A percentile compares a stretch with the other conserved stretches of the same genome.
These are phyloP conservation scores for Tonatia bakeri DNA, from an alignment of 2,113 vertebrate species.

Conservation along the genomic window DNA sequence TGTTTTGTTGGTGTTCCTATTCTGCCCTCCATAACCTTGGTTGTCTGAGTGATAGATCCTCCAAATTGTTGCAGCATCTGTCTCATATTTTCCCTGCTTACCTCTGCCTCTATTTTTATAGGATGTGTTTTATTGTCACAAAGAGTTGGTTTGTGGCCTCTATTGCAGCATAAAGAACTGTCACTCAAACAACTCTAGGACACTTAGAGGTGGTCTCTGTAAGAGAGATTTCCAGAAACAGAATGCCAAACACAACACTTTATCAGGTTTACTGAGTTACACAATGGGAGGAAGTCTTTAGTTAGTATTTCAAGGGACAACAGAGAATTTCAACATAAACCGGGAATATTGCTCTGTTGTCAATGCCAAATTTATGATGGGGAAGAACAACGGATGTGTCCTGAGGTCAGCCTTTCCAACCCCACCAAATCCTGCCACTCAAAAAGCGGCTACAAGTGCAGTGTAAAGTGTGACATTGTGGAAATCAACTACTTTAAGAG, in stretches of 20 bases:
- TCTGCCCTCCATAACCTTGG: constrained; percentile 3
- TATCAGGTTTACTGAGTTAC: neutral
- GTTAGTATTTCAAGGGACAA: constrained; percentile 30
- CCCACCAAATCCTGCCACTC: neutral
- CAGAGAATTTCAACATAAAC: constrained; percentile 42
- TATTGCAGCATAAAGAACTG: neutral
- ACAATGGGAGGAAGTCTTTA: constrained; percentile 60
- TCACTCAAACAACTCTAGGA: neutral
- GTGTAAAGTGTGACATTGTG: neutral
- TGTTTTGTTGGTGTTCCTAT: neutral
- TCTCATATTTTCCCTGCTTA: neutral
- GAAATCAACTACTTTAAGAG: neutral
- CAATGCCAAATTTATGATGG: constrained; percentile 21
- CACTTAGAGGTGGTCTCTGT: neutral
- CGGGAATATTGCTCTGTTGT: neutral
- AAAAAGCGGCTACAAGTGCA: neutral
- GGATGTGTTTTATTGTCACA: neutral
- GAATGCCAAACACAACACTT: neutral
- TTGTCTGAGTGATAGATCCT: constrained; percentile 26
- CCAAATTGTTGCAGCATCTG: neutral
- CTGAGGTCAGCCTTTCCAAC: neutral
- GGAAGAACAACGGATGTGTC: neutral
- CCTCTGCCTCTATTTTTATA: neutral
- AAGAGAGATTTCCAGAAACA: constrained; percentile 19
- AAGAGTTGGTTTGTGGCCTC: neutral